Evolutionary conservation across 64 coral and sea anemone genomes (phyloP), one percentile per base, ranked within the genome.

Genomic region (Orbicella faveolata): DNA sequence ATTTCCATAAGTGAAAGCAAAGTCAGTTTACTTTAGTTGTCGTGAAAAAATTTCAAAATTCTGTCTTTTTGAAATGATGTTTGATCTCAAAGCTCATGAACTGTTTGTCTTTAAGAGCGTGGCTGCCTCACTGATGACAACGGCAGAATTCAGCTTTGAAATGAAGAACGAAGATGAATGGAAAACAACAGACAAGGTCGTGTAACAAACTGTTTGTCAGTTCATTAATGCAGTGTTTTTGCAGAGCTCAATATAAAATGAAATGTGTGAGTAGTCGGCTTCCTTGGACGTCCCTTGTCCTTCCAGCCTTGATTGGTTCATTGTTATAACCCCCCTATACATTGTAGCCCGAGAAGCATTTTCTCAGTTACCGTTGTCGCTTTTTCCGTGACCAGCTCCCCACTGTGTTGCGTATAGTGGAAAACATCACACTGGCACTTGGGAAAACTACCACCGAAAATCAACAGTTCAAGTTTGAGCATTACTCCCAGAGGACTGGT

Each of bases 401-500:
- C 41, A 20, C 33, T 18, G 74, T 75, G 33, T 39, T 75, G 6
- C 15, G 35, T 36, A 36, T 14, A 75, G 15, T 75, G 34, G 74
- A 75, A 36, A 75, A 75, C 33, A 75, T 75, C 36, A 39, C 35
- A 36, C 19, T 75, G 6, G 12, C 16, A 13, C 0, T 75, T 30
- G 33, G 34, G 1, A 75, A 36, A 75, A 75, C 16, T 36, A 36
- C 14, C 74, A 36, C 74, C 16, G 15, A 5, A 1, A 39, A 75
- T 75, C 33, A 75, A 36, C 34, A 4, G 1, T 37, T 75, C 35
- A 75, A 37, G 25, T 75, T 75, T 36, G 74, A 75, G 74, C 16
- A 75, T 75, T 75, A 75, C 35, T 75, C 74, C 33, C 34, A 75
- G 36, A 75, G 74, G 74, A 75, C 35, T 36, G 74, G 74, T 75